A percentile compares a stretch with the other conserved stretches of the same genome.
These are phyloP conservation scores for Calyptommatus sinebrachiatus DNA, from an alignment of 2,113 vertebrate species.

Conservation along the genomic window DNA sequence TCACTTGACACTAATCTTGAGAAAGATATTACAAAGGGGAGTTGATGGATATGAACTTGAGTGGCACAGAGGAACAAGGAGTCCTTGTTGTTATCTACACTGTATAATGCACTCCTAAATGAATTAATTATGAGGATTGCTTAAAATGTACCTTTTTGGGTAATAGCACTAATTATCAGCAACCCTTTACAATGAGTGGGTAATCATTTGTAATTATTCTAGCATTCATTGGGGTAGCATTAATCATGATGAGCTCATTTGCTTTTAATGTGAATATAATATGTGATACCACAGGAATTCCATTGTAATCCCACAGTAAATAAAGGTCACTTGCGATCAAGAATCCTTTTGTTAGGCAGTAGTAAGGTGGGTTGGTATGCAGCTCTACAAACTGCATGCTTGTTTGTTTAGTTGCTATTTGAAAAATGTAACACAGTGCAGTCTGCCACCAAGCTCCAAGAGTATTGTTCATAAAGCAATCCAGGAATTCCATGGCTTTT, in stretches of 20 bases:
- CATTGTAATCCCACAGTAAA: constrained; percentile 46
- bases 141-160: constrained; percentile 67
- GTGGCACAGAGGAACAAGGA: constrained; percentile 49
- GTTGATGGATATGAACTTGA: constrained; percentile 46
- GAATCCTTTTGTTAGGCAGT: neutral
- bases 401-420: neutral
- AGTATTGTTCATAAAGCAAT: neutral
- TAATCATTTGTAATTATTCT: constrained; percentile 71
- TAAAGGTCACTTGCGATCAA: constrained; percentile 32
- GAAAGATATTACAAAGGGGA: constrained; percentile 47
- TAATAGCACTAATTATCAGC: constrained; percentile 71
- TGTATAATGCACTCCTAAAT: constrained; percentile 54
- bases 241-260: constrained; percentile 68
- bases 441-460: neutral
- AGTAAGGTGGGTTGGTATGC: neutral
- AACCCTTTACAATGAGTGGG: constrained; percentile 62
- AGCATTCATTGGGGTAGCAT: constrained; percentile 57
- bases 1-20: constrained; percentile 46
- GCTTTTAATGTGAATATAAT: constrained; percentile 62
- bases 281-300: constrained; percentile 55
- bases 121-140: constrained; percentile 62
- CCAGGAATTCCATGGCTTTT: neutral
- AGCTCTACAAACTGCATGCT: neutral
- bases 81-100: constrained; percentile 53
- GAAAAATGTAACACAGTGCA: neutral